phyloP scores from a whole-genome alignment of 2,888 invertebrate species.

The Trissoscelio sp. region DNA sequence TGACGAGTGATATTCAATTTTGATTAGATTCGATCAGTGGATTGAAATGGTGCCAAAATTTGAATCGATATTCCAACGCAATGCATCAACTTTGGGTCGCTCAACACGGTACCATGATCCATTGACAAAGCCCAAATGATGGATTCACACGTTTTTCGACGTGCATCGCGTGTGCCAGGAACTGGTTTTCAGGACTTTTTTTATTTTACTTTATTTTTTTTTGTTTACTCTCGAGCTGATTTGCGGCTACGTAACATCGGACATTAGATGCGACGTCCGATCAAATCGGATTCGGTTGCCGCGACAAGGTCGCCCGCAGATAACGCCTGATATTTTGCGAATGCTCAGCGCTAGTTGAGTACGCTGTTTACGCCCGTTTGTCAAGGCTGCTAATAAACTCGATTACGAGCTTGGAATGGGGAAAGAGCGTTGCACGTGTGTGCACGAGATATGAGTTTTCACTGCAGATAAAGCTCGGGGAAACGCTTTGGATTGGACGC shows the following conservation, averaged over 20 bases:
- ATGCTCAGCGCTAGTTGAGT: background rate
- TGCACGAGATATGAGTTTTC: slow-evolving; percentile 32
- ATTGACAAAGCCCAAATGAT: slow-evolving; percentile 17
- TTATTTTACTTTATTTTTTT: too few relatives aligned
- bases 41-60: slow-evolving; percentile 43
- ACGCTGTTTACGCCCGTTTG: slow-evolving; percentile 38
- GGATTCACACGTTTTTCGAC: slow-evolving; percentile 25
- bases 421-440: slow-evolving; percentile 31
- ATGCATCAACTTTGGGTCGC: slow-evolving; percentile 9
- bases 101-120: background rate
- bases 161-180: slow-evolving; percentile 6
- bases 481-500: background rate
- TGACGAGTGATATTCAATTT: slow-evolving; percentile 29
- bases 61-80: slow-evolving; percentile 10
- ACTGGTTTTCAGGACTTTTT: too few relatives aligned
- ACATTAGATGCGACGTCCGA: background rate
- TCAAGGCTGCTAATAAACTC: slow-evolving; percentile 45
- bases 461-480: slow-evolving; percentile 12
- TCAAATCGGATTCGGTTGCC: slow-evolving; percentile 26
- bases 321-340: slow-evolving; percentile 22
- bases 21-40: slow-evolving; percentile 33
- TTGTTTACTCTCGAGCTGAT: background rate
- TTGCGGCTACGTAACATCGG: slow-evolving; percentile 9
- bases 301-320: slow-evolving; percentile 23
- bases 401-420: slow-evolving; percentile 37